These are phyloP conservation scores for Oncorhynchus nerka DNA, from an alignment of 2,113 vertebrate species.

Conservation along the genomic window DNA sequence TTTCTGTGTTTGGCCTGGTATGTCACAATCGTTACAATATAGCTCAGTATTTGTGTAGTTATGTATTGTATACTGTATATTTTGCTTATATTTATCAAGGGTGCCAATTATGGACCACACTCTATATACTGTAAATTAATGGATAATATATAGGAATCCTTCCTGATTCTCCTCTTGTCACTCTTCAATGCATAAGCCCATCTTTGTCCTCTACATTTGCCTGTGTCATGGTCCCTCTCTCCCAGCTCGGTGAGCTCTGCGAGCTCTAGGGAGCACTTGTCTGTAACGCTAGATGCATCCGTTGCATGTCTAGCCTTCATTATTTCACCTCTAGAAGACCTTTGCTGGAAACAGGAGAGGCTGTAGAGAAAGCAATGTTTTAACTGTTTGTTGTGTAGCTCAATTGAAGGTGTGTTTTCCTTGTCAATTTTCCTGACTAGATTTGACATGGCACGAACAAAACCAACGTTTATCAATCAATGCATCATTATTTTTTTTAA, in stretches of 20 bases:
- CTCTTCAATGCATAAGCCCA: background rate
- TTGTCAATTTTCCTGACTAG: too few species aligned
- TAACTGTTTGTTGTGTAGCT: conserved; percentile 59
- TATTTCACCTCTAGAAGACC: conserved; percentile 72
- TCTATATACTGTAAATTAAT: background rate
- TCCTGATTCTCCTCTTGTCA: background rate
- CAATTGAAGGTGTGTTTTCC: conserved; percentile 13
- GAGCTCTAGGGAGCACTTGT: conserved; percentile 75
- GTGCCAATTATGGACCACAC: background rate
- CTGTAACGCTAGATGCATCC: conserved; percentile 82
- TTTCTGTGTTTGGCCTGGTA: too few species aligned
- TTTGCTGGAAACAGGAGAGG: conserved; percentile 62
- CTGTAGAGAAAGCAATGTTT: conserved; percentile 35
- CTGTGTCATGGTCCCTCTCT: conserved; percentile 69
- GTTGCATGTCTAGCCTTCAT: conserved; percentile 78
- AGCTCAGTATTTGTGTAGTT: too few species aligned
- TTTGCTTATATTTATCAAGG: too few species aligned
- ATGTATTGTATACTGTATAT: too few species aligned
- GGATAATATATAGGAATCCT: background rate
- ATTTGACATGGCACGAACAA: too few species aligned
- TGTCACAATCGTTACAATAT: too few species aligned
- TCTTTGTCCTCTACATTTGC: conserved; percentile 80
- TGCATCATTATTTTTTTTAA: too few species aligned
- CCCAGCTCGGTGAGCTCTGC: conserved; percentile 52
- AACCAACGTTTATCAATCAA: too few species aligned